Percentiles rank a stretch among this genome's conserved stretches.
phyloP scores from a whole-genome alignment of 2,113 vertebrate genomes.

The Romanogobio albipinnatus region DNA sequence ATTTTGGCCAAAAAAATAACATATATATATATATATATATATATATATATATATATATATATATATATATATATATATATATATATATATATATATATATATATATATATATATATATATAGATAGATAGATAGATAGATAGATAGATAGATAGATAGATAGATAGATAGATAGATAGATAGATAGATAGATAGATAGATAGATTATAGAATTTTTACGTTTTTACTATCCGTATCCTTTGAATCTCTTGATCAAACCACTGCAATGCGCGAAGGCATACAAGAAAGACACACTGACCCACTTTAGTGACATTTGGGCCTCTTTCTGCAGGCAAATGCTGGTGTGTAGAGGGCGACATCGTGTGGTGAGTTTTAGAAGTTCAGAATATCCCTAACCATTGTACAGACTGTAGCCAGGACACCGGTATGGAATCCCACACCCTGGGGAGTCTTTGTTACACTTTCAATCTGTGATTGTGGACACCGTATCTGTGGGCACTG shows the following conservation, averaged over 20 bases:
- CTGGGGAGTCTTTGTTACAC: slow-evolving; percentile 28
- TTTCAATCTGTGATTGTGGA: slow-evolving; percentile 8
- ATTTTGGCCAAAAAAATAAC: too few species aligned
- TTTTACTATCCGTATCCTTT: neutral
- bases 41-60: too few species aligned
- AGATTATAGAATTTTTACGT: neutral
- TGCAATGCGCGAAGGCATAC: neutral
- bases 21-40: too few species aligned
- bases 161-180: slow-evolving; percentile 8
- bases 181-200: neutral
- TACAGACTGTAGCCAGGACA: slow-evolving; percentile 1
- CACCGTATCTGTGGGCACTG: neutral
- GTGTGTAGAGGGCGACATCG: slow-evolving; percentile 33
- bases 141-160: slow-evolving; percentile 34
- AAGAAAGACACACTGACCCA: slow-evolving; percentile 54
- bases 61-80: too few species aligned
- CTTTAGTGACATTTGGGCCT: slow-evolving; percentile 13
- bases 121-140: slow-evolving; percentile 25
- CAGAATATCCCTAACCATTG: too few species aligned
- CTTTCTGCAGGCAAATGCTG: neutral
- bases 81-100: neutral
- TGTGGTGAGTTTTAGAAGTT: neutral
- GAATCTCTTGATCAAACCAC: slow-evolving; percentile 18
- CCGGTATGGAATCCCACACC: slow-evolving; percentile 15
- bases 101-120: slow-evolving; percentile 15